Base-by-base conservation (phyloP, 2,888 invertebrate genomes). In the Nemapogon koenigi region DNA sequence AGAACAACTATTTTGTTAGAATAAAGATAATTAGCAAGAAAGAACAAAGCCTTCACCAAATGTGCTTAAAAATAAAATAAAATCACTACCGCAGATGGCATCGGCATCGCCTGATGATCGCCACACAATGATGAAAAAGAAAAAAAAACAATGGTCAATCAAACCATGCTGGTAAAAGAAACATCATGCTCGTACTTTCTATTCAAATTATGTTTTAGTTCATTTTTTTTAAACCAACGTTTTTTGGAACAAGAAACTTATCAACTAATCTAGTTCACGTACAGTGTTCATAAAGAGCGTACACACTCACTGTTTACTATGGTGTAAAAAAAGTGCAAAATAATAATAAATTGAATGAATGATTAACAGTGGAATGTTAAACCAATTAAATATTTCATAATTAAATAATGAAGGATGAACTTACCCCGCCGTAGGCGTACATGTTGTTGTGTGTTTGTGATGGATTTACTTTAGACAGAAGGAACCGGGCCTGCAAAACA, bases 361-460 rank as follows among this genome's bases (percentile, higher is more conserved):
- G n/a, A n/a, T n/a, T n/a, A n/a, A n/a, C n/a, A n/a, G n/a, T n/a
- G n/a, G n/a, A n/a, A n/a, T n/a, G n/a, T n/a, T n/a, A n/a, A n/a
- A n/a, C n/a, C n/a, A n/a, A n/a, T n/a, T n/a, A n/a, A n/a, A n/a
- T n/a, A n/a, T n/a, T n/a, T n/a, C n/a, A n/a, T n/a, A n/a, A n/a
- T n/a, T n/a, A n/a, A n/a, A n/a, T n/a, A n/a, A n/a, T n/a, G n/a
- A n/a, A n/a, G 18, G 4, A 31, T 11, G 19, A 47, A 86, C 90
- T 88, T 73, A 91, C 91, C 84, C 91, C 91, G 55, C 92, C 93
- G 68, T 94, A 97, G 28, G 93, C 90, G 70, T 94, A 96, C 93
- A 94, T 95, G 69, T 97, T 98, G 82, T 99, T 99, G 76, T 99
- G 99, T 13, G 99, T 99, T 68, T 97, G 94, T 53, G 98, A 98